Evolutionary conservation across 2,888 invertebrate species (phyloP).

Genomic region (Aphidius colemani): DNA sequence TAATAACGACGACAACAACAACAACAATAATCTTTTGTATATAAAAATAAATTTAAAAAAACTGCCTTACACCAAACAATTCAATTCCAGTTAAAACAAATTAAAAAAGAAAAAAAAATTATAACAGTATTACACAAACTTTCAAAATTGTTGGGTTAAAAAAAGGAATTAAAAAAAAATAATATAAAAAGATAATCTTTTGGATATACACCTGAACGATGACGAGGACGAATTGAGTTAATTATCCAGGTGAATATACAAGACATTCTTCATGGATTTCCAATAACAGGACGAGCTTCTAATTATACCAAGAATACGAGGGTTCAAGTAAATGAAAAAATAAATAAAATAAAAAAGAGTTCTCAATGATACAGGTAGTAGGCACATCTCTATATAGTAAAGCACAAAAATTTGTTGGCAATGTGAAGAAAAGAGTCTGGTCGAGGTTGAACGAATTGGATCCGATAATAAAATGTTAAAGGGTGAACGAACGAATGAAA

Average conservation of each 20-base stretch:
- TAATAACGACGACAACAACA: no score
- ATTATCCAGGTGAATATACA: conserved; percentile 11
- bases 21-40: no score
- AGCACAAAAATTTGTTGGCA: background rate
- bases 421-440: background rate
- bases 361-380: background rate
- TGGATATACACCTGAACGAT: conserved; percentile 13
- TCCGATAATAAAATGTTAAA: conserved; percentile 12
- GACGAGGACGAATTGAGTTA: conserved; percentile 25
- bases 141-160: background rate
- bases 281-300: conserved; percentile 9
- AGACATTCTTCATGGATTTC: conserved; percentile 1
- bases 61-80: no score
- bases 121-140: background rate
- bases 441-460: conserved; percentile 19
- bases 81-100: no score
- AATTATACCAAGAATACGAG: conserved; percentile 8
- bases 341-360: background rate
- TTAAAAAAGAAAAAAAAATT: background rate
- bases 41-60: no score
- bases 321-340: background rate
- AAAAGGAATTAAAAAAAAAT: background rate
- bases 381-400: background rate
- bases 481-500: conserved; percentile 19
- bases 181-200: background rate